Base-by-base conservation (phyloP, 2,888 invertebrate genomes). In the Maniola hyperantus region DNA sequence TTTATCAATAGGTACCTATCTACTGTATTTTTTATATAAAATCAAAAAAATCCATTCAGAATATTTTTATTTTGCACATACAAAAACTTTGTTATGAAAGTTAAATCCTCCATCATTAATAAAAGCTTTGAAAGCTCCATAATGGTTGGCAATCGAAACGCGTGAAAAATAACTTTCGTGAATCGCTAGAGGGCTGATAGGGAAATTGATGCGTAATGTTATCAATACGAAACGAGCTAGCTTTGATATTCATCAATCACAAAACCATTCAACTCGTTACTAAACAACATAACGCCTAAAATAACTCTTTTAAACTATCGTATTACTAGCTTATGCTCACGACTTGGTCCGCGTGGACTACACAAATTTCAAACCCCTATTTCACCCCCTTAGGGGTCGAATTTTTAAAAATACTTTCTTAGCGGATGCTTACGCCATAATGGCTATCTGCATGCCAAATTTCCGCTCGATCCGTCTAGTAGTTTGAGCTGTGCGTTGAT, bases 181-280 rank as follows among this genome's bases (percentile, higher is more conserved):
- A 53, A 62, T 42, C 26, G 62, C 62, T 51, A n/a, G 61, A 42
- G 53, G 62, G 62, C 51, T 53, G 62, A 73, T 72, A 68, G 69
- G 69, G 69, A 73, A 72, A 75, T 76, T 75, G 74, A 74, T 74
- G 75, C 69, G 73, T 70, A 72, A 74, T 72, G 74, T 74, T 74
- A 76, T 77, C 72, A 73, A 71, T 70, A 69, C 73, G 70, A 70
- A 65, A 67, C 68, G 69, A 72, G 66, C 59, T 66, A 65, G 64
- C 68, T 67, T 66, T 66, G 60, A 66, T 83, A 81, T 84, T 86
- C 89, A 90, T 91, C 90, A 91, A 90, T 91, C 90, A 90, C 81
- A 74, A 74, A 85, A 80, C 83, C 83, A 77, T 79, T 84, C 84
- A 90, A 88, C 88, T 90, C 85, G 88, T 89, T 89, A 87, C 86